Base-by-base conservation (phyloP, 2,113 vertebrate species). In the Microtus richardsoni region DNA sequence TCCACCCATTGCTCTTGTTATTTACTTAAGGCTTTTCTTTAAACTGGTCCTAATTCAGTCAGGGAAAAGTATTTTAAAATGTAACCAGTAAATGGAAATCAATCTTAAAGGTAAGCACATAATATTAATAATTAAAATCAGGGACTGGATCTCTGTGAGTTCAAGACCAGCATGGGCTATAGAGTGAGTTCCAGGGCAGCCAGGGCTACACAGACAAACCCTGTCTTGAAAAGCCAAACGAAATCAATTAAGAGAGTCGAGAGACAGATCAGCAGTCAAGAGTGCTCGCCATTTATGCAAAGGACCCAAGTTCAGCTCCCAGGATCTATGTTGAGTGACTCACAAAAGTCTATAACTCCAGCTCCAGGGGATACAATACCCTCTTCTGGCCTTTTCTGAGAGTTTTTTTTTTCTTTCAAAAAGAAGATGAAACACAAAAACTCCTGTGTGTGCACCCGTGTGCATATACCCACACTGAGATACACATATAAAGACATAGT, bases 1-100 rank as follows among this genome's bases (percentile, higher is more conserved):
- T n/a, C 44, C 0, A 86, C 68, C 30, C 54, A 70, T n/a, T 24
- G 1, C 54, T 16, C 1, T 88, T 79, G 54, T 30, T 84, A 52
- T 71, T 91, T 86, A 90, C 62, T 91, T 92, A 33, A 79, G 68
- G 85, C 49, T 83, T 80, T 62, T 93, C 62, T 91, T 96, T 80
- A 87, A 80, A 66, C 41, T 39, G 47, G 60, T 41, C 80, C 8
- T 36, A 64, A 80, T 92, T 93, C 73, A 70, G 66, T 88, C 41
- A 83, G 86, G 71, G 68, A 64, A 89, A 94, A 83, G 60, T 88
- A 86, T 92, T 77, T 39, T 74, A 75, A 96, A 33, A 91, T 83
- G 70, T 93, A 96, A 91, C 28, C 60, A 93, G 16, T 47, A 66
- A 79, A 58, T 12, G 75, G 26, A 95, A 96, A 58, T 64, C 21